Evolutionary conservation across 1,140 invertebrate species (phyloP), one percentile per base, ranked within the genome.

Genomic region (Ostrea edulis): DNA sequence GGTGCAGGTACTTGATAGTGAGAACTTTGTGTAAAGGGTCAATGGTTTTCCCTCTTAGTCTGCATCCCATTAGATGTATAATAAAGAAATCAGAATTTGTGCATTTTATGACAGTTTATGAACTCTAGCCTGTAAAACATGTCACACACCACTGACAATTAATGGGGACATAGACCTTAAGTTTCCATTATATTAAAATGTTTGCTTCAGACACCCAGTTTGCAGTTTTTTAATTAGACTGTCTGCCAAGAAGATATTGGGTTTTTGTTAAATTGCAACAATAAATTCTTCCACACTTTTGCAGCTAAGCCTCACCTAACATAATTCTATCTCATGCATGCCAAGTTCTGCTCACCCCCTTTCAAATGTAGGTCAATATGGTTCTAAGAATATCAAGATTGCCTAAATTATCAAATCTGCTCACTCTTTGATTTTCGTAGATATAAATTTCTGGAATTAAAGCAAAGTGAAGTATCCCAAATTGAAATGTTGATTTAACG

Each of bases 211-310:
- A 12, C 68, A 29, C 11, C 68, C 25, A 25, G 29, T 77, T 11
- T 12, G 29, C 22, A 35, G 29, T 29, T 62, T 62, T 62, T 62
- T n/a, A 62, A 17, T 77, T 77, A 77, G 68, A 77, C 68, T 35
- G 68, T 77, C 68, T 77, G 68, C 68, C 68, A 77, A 25, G 3
- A 77, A 77, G 68, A 77, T 77, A 35, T 77, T 44, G 22, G 25
- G 25, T 77, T 77, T 77, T 77, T 77, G 29, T 77, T 77, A 77
- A 77, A 77, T 77, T 35, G 25, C 68, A 77, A 77, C 68, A 77
- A 77, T 77, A 77, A 77, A 77, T 77, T 77, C 29, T 77, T 77
- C 29, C 68, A 77, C 68, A 77, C 68, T 77, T 77, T 20, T 77
- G 68, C 12, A 77, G 68, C 14, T 44, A 44, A 77, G 55, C 29